Conservation (phyloP, 2,888 invertebrate genomes). For the Orchestes rusci region DNA sequence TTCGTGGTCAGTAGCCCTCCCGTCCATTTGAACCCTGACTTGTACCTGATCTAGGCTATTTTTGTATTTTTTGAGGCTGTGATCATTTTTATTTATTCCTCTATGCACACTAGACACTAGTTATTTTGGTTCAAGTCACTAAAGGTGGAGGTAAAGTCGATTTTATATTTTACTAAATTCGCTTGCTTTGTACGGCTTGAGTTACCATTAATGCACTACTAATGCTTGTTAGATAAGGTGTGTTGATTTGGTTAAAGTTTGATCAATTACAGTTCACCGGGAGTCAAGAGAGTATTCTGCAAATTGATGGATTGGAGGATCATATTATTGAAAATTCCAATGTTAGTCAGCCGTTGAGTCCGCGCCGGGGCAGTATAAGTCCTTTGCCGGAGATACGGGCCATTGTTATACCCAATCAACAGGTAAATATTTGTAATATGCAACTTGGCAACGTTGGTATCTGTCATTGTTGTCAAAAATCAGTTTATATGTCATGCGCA, state of each 20-base stretch:
- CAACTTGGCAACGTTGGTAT: no score
- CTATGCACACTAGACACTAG: no score
- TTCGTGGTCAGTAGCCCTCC: constrained; percentile 73
- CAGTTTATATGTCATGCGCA: background rate
- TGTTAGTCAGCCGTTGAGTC: constrained; percentile 32
- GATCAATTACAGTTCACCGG: constrained; percentile 71
- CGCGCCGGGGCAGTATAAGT: constrained; percentile 39
- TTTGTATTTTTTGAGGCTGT: constrained; percentile 14
- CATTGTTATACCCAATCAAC: constrained; percentile 37
- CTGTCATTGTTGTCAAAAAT: background rate
- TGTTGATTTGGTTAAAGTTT: background rate
- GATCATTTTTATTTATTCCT: constrained; percentile 10
- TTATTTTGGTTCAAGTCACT: constrained; percentile 19
- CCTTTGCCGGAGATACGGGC: constrained; percentile 43
- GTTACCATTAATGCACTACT: no score
- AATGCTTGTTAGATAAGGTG: no score
- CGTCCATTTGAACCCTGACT: constrained; percentile 33
- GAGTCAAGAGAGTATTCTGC: constrained; percentile 77
- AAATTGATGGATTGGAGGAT: constrained; percentile 57
- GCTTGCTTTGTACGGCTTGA: no score
- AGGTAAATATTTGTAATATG: constrained; percentile 36
- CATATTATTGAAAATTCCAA: constrained; percentile 39
- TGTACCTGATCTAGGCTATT: constrained; percentile 23
- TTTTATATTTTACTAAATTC: constrained; percentile 20
- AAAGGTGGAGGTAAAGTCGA: constrained; percentile 38